These are phyloP conservation scores for Ceyx melanurus DNA, from an alignment of 2,113 vertebrate genomes.

Conservation along the genomic window DNA sequence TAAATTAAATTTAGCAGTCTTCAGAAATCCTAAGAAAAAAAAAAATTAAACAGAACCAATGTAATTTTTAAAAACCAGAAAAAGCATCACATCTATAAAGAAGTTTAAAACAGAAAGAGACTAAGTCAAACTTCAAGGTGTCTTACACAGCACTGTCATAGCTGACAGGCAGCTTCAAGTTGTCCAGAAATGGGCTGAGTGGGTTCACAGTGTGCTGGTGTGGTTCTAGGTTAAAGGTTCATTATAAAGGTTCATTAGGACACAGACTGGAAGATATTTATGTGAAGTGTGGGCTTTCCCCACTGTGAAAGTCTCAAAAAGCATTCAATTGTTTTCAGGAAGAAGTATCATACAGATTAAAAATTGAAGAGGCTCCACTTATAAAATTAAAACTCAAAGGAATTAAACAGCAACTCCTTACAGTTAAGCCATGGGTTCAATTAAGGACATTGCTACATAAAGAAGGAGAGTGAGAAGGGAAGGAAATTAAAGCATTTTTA, in stretches of 20 bases:
- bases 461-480: not conserved
- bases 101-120: not conserved
- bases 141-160: not conserved
- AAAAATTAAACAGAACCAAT: not conserved
- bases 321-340: not conserved
- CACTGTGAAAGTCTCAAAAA: not conserved
- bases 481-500: not conserved
- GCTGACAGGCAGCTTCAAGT: not conserved
- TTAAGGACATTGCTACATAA: not conserved
- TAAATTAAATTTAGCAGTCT: not conserved
- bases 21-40: not conserved
- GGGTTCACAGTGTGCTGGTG: not conserved
- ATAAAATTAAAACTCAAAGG: not conserved
- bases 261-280: not conserved
- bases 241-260: not conserved
- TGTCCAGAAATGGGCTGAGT: no score
- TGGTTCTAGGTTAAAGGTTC: not conserved
- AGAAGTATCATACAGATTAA: not conserved
- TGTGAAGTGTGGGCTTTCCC: rapidly evolving
- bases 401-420: not conserved
- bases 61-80: not conserved
- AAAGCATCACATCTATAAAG: not conserved
- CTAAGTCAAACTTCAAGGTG: not conserved
- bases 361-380: not conserved
- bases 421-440: not conserved